phyloP scores from a whole-genome alignment of 2,113 vertebrate genomes.

The Plectropomus leopardus region DNA sequence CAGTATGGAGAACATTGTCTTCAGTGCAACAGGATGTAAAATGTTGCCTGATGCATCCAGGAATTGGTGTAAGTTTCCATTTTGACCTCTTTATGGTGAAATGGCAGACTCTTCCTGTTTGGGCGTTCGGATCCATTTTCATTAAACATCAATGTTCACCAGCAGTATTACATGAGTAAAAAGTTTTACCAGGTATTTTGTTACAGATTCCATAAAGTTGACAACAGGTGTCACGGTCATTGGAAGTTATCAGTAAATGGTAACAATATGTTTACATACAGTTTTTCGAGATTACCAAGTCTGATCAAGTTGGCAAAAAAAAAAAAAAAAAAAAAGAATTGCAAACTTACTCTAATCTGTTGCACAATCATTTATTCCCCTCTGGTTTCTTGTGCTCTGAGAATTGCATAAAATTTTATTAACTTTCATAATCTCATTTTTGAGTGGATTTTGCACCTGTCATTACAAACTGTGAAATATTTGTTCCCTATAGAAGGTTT shows the following conservation, averaged over 20 bases:
- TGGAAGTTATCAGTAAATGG: conserved; percentile 40
- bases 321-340: conserved; percentile 42
- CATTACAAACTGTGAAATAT: conserved; percentile 84
- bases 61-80: conserved; percentile 59
- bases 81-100: conserved; percentile 53
- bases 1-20: conserved; percentile 52
- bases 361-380: conserved; percentile 66
- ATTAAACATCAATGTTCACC: conserved; percentile 72
- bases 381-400: conserved; percentile 39
- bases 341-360: conserved; percentile 44
- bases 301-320: conserved; percentile 51
- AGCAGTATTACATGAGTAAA: conserved; percentile 73
- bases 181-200: conserved; percentile 70
- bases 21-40: conserved; percentile 52
- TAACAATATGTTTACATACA: conserved; percentile 72
- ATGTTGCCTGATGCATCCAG: conserved; percentile 51
- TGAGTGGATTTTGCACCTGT: conserved; percentile 74
- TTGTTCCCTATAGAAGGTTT: conserved; percentile 67
- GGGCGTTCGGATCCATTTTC: conserved; percentile 53
- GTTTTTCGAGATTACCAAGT: conserved; percentile 46
- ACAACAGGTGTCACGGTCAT: conserved; percentile 33
- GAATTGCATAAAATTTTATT: conserved; percentile 29
- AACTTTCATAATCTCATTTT: conserved; percentile 52
- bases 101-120: conserved; percentile 34
- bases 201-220: conserved; percentile 48